These are phyloP conservation scores for Apteryx owenii DNA, from an alignment of 2,113 vertebrate species.

Conservation along the genomic window DNA sequence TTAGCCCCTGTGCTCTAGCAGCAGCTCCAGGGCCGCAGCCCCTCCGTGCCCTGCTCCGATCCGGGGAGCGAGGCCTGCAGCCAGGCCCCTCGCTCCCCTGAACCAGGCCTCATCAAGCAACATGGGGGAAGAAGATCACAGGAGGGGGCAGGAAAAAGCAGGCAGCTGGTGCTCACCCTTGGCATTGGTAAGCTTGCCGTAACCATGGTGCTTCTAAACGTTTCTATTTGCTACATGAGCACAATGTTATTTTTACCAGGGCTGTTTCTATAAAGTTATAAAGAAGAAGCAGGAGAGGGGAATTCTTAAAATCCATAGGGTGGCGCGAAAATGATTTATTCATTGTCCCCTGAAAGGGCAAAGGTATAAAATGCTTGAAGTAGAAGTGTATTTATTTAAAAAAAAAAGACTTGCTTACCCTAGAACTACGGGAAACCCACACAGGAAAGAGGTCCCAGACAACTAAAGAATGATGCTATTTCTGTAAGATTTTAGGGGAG, in stretches of 20 bases:
- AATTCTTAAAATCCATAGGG: not conserved
- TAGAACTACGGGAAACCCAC: not conserved
- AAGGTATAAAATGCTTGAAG: not conserved
- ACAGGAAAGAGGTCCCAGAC: not conserved
- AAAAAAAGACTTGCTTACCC: not conserved
- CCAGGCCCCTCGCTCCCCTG: not conserved
- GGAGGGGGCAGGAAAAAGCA: not conserved
- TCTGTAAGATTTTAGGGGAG: not conserved
- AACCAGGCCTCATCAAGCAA: not conserved
- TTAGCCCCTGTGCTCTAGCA: not conserved
- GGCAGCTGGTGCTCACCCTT: not conserved
- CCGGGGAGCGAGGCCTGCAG: fast-evolving
- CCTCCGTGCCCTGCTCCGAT: not conserved
- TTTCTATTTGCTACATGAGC: not conserved
- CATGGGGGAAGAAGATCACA: not conserved
- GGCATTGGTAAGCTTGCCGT: not conserved
- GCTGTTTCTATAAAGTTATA: not conserved
- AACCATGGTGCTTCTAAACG: not conserved
- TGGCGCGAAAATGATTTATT: not conserved
- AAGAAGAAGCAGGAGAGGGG: not conserved
- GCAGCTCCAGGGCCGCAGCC: not conserved
- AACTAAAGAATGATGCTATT: not conserved
- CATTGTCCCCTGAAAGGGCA: not conserved
- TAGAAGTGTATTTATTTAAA: not conserved
- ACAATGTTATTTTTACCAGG: not conserved